A percentile compares a stretch with the other conserved stretches of the same genome.
Evolutionary conservation across 2,888 invertebrate genomes (phyloP).

Genomic region (Strigamia transsilvanica): DNA sequence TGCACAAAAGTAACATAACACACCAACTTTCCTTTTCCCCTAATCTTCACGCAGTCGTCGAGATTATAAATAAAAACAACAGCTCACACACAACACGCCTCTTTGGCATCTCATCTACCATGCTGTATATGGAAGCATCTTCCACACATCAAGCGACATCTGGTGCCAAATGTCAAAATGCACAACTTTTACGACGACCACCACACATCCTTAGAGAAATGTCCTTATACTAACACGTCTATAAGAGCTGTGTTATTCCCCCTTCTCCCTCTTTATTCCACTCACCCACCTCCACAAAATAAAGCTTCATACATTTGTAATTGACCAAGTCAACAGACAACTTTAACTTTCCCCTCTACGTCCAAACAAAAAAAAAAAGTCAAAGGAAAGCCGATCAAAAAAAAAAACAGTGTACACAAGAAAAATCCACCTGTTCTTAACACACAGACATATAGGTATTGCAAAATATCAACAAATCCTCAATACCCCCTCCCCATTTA

Average conservation of each 20-base stretch:
- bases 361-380: conserved; percentile 19
- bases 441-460: background rate
- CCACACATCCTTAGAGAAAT: conserved; percentile 32
- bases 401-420: conserved; percentile 1
- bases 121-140: conserved; percentile 32
- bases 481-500: background rate
- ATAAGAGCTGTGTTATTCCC: conserved; percentile 25
- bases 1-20: conserved; percentile 41
- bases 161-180: conserved; percentile 54
- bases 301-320: conserved; percentile 52
- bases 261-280: background rate
- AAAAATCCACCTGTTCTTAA: conserved; percentile 24
- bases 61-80: conserved; percentile 53
- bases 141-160: conserved; percentile 55
- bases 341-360: background rate
- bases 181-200: conserved; percentile 51
- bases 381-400: background rate
- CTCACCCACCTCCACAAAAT: background rate
- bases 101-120: conserved; percentile 33
- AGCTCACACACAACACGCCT: conserved; percentile 1
- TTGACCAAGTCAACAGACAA: conserved; percentile 31
- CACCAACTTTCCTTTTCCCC: conserved; percentile 41
- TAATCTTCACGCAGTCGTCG: conserved; percentile 46
- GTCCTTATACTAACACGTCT: conserved; percentile 18
- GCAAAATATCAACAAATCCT: background rate